Conservation (phyloP, 2,888 invertebrate genomes). For the Diachrysia chrysitis region DNA sequence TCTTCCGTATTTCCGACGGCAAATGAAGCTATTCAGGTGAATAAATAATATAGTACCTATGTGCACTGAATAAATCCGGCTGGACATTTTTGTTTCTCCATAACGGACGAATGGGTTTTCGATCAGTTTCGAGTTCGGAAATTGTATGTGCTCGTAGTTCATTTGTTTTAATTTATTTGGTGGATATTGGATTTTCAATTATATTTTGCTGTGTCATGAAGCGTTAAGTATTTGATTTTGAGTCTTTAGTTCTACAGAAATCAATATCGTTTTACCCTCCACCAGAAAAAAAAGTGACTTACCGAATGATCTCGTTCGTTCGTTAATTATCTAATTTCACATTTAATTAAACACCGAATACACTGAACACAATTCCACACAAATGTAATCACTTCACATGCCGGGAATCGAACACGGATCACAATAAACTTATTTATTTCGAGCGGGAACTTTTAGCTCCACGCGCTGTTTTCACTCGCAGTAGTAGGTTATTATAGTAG, state of each 20-base stretch:
- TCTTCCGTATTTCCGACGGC: slow-evolving; percentile 69
- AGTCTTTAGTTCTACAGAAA: not conserved
- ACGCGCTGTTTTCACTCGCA: no score
- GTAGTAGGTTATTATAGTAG: no score
- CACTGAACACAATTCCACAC: no score
- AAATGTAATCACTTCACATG: no score
- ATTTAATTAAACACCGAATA: no score
- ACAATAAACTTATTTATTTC: no score
- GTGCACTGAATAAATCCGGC: slow-evolving; percentile 36
- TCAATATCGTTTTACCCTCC: not conserved
- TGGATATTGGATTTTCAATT: slow-evolving; percentile 21
- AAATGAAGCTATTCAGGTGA: slow-evolving; percentile 76
- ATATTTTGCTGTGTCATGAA: not conserved
- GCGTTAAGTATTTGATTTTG: not conserved
- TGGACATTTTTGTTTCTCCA: slow-evolving; percentile 40
- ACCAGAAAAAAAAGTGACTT: no score
- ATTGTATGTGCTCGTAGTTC: slow-evolving; percentile 13
- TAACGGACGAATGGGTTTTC: slow-evolving; percentile 44
- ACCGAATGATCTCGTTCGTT: no score
- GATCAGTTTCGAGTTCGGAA: slow-evolving; percentile 23
- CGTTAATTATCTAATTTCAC: no score
- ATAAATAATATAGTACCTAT: slow-evolving; percentile 68
- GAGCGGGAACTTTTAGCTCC: no score
- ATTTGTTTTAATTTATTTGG: slow-evolving; percentile 17
- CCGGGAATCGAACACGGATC: no score